Base-by-base conservation (phyloP, 2,797 vertebrate species). In the Scarus forsteni region DNA sequence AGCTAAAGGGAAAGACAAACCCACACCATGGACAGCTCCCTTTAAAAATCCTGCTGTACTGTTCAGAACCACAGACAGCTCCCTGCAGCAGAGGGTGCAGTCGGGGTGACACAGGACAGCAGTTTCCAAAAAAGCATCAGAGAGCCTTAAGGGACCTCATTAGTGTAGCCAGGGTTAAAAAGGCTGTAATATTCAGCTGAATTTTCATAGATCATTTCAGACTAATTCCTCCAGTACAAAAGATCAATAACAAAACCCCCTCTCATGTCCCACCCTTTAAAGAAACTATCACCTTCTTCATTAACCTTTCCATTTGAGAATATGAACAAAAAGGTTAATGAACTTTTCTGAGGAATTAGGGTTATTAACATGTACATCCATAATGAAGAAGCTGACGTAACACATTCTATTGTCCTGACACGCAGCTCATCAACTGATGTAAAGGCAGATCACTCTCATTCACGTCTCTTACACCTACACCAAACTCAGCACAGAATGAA, bases 61-160 rank as follows among this genome's bases (percentile, higher is more conserved):
- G 68, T 16, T 83, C 85, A 85, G 87, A 45, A 88, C 80, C 53
- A 63, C 9, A 44, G 90, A 86, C 70, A 88, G 75, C 70, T 85
- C 82, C 66, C 40, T 10, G 9, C n/a, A 43, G 64, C 39, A 51
- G 12, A 8, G 15, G 48, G 35, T 42, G 16, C 62, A 55, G 57
- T 39, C 39, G 19, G 14, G 42, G 14, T 50, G 54, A 54, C 48
- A 43, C 60, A 15, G 19, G 38, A 61, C 35, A 55, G 43, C 15
- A 39, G 1, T 43, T 73, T 51, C 45, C 48, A 65, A 63, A 66
- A 34, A 55, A 16, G 12, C 39, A 6, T 52, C 48, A 5, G 6
- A 52, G 45, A 52, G 60, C 64, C 73, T 71, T 73, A 2, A 57
- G 42, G 60, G 69, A 57, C 19, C 67, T 80, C 50, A 43, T 86